Evolutionary conservation across 2,888 invertebrate species (phyloP).

Genomic region (Ceramica pisi): DNA sequence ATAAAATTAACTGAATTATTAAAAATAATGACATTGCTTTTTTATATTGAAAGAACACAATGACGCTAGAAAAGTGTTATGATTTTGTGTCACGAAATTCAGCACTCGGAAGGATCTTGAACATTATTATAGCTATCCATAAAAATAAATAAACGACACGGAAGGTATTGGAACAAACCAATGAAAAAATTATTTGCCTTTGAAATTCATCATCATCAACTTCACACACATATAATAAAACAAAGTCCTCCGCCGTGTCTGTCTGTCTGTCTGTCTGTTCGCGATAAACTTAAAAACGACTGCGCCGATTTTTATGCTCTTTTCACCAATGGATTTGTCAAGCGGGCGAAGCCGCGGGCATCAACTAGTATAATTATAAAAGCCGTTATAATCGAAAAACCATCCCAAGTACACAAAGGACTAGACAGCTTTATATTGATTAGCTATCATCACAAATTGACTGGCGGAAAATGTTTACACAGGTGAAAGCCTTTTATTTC

Average conservation of each 20-base stretch:
- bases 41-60: background rate
- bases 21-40: slow-evolving; percentile 3
- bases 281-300: too few relatives aligned
- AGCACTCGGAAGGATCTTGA: slow-evolving; percentile 34
- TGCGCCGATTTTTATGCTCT: too few relatives aligned
- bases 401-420: too few relatives aligned
- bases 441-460: background rate
- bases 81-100: slow-evolving; percentile 42
- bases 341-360: too few relatives aligned
- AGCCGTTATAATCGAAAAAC: too few relatives aligned
- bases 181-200: background rate
- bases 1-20: background rate
- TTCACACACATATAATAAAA: too few relatives aligned
- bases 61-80: slow-evolving; percentile 27
- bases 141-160: slow-evolving; percentile 10
- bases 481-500: background rate
- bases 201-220: too few relatives aligned
- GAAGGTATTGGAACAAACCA: background rate
- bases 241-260: too few relatives aligned
- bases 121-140: slow-evolving; percentile 2
- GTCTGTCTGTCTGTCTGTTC: too few relatives aligned
- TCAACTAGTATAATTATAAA: too few relatives aligned
- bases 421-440: too few relatives aligned
- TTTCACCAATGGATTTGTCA: too few relatives aligned
- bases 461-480: background rate